These are phyloP conservation scores for Squalus acanthias DNA, from an alignment of 2,797 vertebrate species.

Conservation along the genomic window DNA sequence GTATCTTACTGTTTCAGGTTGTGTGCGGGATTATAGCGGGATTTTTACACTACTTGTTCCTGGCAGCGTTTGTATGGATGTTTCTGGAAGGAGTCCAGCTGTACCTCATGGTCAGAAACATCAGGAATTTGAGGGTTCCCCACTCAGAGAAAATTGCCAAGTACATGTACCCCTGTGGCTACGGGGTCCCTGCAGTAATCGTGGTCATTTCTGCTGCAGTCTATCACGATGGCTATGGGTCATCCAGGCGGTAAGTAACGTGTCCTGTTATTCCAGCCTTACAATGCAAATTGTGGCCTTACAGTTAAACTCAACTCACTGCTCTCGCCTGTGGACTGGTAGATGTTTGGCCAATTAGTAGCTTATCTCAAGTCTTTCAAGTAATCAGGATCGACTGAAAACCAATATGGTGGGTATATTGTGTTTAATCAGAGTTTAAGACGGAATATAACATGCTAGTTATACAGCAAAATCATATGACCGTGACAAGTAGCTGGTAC, in stretches of 20 bases:
- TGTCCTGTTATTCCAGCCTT: not conserved
- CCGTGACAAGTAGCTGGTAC: no score
- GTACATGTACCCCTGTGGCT: not conserved
- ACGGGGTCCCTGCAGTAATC: not conserved
- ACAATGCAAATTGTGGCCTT: not conserved
- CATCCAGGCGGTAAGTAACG: not conserved
- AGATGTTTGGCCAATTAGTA: no score
- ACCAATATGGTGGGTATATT: no score
- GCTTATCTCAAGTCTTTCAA: no score
- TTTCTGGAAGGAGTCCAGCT: conserved; percentile 46
- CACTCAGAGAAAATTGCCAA: not conserved
- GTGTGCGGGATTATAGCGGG: conserved; percentile 41
- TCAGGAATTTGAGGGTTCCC: conserved; percentile 33
- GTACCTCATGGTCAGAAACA: conserved; percentile 43
- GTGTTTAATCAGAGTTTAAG: no score
- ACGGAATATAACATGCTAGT: no score
- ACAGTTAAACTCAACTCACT: not conserved
- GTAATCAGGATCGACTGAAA: no score
- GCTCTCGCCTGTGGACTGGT: no score
- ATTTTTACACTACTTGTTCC: conserved; percentile 43
- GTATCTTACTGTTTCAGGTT: conserved; percentile 2
- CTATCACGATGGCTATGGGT: not conserved
- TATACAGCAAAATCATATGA: no score
- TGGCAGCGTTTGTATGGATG: conserved; percentile 47
- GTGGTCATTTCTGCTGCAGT: not conserved